phyloP scores from a whole-genome alignment of 2,888 invertebrate species.

The Cephus pygmeus region DNA sequence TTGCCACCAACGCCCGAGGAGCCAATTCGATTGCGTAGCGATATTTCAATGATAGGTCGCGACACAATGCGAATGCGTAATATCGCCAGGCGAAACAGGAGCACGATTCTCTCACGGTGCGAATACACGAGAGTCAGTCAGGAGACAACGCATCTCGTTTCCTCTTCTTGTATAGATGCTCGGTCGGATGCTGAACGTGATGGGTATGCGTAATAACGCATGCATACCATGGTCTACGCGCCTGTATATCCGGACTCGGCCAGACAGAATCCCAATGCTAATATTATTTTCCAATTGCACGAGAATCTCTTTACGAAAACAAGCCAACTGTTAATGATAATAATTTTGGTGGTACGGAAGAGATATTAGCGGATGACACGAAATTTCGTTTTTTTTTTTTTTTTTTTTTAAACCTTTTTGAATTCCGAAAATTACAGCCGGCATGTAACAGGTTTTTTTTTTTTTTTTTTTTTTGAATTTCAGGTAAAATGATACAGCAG shows the following conservation, averaged over 20 bases:
- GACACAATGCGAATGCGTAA: background rate
- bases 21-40: too few species aligned
- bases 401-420: background rate
- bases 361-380: background rate
- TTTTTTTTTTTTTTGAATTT: background rate
- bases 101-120: background rate
- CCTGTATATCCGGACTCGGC: constrained; percentile 1
- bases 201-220: background rate
- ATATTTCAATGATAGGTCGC: too few species aligned
- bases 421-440: background rate
- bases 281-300: background rate
- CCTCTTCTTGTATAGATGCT: constrained; percentile 3
- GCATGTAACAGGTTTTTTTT: background rate
- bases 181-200: background rate
- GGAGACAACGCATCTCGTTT: background rate
- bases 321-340: background rate
- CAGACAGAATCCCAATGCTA: background rate
- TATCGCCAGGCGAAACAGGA: background rate
- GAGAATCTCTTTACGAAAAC: background rate
- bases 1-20: too few species aligned
- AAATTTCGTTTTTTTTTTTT: background rate
- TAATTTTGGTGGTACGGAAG: background rate
- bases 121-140: background rate
- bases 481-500: background rate
- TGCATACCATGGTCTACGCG: constrained; percentile 7